These are phyloP conservation scores for Holacanthus passer DNA, from an alignment of 2,113 vertebrate genomes.

Conservation along the genomic window DNA sequence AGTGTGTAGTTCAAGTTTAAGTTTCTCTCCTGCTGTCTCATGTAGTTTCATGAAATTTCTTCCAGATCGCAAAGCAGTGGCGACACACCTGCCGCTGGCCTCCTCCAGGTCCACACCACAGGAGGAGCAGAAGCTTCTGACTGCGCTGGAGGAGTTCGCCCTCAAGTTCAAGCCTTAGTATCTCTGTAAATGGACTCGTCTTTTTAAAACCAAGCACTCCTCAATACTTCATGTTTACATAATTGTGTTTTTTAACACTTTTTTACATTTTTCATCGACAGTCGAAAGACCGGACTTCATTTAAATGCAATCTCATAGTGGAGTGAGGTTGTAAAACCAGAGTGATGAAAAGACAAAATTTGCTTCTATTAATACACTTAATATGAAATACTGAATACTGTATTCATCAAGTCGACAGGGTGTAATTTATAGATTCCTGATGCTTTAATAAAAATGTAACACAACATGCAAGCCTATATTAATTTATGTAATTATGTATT, in stretches of 20 bases:
- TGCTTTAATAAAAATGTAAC: not conserved
- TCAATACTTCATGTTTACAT: slow-evolving; percentile 49
- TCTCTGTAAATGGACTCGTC: not conserved
- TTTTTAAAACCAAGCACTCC: slow-evolving; percentile 18
- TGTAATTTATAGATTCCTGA: not conserved
- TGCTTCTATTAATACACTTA: no score
- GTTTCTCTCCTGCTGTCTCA: not conserved
- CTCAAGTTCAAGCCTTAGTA: slow-evolving; percentile 81
- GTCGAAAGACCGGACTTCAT: not conserved
- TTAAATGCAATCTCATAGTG: not conserved
- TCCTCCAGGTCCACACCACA: slow-evolving; percentile 72
- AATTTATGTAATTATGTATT: not conserved
- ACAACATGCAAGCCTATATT: not conserved
- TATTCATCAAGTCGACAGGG: not conserved
- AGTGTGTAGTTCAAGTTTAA: not conserved
- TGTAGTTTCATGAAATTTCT: not conserved
- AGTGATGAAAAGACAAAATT: not conserved
- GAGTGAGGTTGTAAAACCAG: not conserved
- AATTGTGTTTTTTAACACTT: not conserved
- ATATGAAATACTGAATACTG: not conserved
- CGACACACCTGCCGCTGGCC: slow-evolving; percentile 86
- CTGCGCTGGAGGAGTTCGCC: slow-evolving; percentile 79
- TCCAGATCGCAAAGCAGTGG: slow-evolving; percentile 84
- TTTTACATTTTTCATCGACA: slow-evolving; percentile 9
- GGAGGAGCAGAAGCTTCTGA: slow-evolving; percentile 84